Evolutionary conservation across 2,113 vertebrate genomes (phyloP).

Genomic region (Talpa occidentalis): DNA sequence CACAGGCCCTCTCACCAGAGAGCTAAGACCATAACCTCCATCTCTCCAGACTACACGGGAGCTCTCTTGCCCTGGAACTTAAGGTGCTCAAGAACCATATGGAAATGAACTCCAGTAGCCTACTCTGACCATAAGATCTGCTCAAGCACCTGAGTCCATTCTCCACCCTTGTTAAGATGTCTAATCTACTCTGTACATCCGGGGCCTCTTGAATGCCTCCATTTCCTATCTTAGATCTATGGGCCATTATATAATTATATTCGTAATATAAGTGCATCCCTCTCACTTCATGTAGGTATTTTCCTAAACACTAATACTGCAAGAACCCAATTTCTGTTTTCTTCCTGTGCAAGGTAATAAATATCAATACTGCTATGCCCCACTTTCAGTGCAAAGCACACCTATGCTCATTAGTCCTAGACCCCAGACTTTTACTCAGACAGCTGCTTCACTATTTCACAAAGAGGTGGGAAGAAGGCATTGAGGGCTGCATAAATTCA

Average conservation of each 20-base stretch:
- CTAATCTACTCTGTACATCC: not conserved
- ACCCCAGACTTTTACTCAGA: not conserved
- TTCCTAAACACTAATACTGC: not conserved
- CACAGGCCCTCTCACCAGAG: not conserved
- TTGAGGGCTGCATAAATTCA: not conserved
- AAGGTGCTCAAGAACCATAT: not conserved
- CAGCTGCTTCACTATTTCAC: not conserved
- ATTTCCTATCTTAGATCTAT: not conserved
- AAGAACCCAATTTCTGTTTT: not conserved
- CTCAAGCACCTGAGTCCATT: accelerated
- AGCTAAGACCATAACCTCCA: not conserved
- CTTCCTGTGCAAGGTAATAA: not conserved
- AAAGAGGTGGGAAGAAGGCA: not conserved
- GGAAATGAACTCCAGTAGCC: not conserved
- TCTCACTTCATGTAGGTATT: not conserved
- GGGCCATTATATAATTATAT: not conserved
- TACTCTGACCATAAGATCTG: not conserved
- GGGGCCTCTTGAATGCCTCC: not conserved
- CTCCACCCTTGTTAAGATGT: not conserved
- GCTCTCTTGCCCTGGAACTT: not conserved
- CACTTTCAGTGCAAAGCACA: not conserved
- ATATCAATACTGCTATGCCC: too few relatives aligned
- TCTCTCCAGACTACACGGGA: not conserved
- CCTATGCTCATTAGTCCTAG: too few relatives aligned
- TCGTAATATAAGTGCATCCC: not conserved